Conservation (phyloP, 2,797 vertebrate species). For the Pogonophryne albipinna region DNA sequence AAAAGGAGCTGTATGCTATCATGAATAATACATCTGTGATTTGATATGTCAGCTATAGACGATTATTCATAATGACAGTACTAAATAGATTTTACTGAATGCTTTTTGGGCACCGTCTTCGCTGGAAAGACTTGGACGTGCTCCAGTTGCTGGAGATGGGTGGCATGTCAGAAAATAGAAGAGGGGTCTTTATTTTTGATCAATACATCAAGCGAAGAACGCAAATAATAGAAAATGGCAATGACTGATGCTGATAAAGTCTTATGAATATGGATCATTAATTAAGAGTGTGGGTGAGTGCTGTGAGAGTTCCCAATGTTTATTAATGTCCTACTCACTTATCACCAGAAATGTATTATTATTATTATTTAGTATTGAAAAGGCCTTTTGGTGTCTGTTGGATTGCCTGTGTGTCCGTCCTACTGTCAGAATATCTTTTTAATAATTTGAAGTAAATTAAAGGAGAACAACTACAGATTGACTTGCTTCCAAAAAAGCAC, state of each 20-base stretch:
- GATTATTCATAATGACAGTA: slow-evolving; percentile 47
- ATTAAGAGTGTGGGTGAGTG: slow-evolving; percentile 54
- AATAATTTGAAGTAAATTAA: slow-evolving; percentile 8
- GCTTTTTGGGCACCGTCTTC: slow-evolving; percentile 35
- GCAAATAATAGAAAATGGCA: slow-evolving; percentile 48
- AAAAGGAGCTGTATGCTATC: slow-evolving; percentile 21
- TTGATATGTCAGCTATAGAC: slow-evolving; percentile 55
- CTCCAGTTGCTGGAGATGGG: slow-evolving; percentile 43
- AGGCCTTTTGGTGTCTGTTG: neutral
- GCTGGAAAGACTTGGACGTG: slow-evolving; percentile 45
- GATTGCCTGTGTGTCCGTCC: neutral
- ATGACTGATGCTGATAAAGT: slow-evolving; percentile 55
- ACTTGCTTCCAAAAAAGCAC: slow-evolving; percentile 19
- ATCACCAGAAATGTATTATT: slow-evolving; percentile 25
- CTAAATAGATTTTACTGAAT: slow-evolving; percentile 48
- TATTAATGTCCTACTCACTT: slow-evolving; percentile 40
- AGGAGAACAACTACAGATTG: slow-evolving; percentile 16
- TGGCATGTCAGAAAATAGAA: slow-evolving; percentile 42
- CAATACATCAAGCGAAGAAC: slow-evolving; percentile 37
- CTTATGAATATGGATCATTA: slow-evolving; percentile 60
- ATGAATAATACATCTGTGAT: slow-evolving; percentile 47
- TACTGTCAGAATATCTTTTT: neutral
- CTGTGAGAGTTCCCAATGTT: slow-evolving; percentile 48
- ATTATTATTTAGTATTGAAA: slow-evolving; percentile 13
- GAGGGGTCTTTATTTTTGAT: slow-evolving; percentile 51